A percentile compares a stretch with the other conserved stretches of the same genome.
Evolutionary conservation across 2,113 vertebrate species (phyloP).

Genomic region (Castor canadensis): DNA sequence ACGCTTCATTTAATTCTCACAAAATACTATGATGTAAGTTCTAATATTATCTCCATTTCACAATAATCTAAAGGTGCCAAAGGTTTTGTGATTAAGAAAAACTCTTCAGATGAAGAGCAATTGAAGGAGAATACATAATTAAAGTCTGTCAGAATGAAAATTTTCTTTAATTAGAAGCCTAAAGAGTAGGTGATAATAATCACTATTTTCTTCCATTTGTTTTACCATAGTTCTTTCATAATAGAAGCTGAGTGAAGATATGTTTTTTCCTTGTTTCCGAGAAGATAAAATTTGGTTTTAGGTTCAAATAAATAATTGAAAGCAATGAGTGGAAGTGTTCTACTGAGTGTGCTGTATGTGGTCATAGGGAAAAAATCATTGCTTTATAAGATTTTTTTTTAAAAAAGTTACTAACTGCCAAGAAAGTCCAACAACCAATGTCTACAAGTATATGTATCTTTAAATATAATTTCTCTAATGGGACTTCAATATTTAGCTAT

Average conservation of each 20-base stretch:
- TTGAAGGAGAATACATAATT: neutral
- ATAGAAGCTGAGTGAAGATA: neutral
- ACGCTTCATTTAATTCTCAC: constrained; percentile 31
- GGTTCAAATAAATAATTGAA: neutral
- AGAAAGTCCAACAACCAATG: neutral
- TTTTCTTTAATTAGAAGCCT: constrained; percentile 47
- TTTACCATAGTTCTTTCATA: neutral
- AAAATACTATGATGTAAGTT: constrained; percentile 27
- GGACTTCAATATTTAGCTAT: neutral
- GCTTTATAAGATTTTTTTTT: neutral
- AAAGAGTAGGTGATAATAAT: neutral
- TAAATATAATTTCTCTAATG: neutral
- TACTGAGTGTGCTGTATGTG: neutral
- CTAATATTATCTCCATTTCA: constrained; percentile 33
- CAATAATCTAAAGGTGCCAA: constrained; percentile 15
- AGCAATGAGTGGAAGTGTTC: neutral
- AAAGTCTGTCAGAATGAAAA: neutral
- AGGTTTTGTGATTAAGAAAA: constrained; percentile 47
- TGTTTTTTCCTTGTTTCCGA: constrained; percentile 12
- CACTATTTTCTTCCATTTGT: constrained; percentile 41
- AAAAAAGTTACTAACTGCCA: neutral
- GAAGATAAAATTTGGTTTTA: constrained; percentile 24
- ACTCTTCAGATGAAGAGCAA: neutral
- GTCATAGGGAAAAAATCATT: neutral
- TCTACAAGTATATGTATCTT: neutral